Percentiles rank a stretch among this genome's conserved stretches.
Evolutionary conservation across 2,113 vertebrate genomes (phyloP).

Genomic region (Hiodon alosoides): DNA sequence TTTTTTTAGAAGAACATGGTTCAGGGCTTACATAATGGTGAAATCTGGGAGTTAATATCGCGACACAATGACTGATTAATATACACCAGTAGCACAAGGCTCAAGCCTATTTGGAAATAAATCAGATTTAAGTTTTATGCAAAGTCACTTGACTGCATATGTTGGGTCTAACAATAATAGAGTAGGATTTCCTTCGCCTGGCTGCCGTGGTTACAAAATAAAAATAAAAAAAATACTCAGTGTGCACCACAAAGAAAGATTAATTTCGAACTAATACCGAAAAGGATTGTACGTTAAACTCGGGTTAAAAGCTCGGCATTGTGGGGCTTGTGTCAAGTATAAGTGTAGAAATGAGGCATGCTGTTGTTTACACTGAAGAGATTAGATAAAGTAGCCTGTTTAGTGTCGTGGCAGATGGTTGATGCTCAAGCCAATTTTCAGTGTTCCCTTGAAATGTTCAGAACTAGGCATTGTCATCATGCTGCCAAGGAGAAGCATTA

Average conservation of each 20-base stretch:
- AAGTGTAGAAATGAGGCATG: conserved; percentile 61
- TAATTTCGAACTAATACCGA: conserved; percentile 29
- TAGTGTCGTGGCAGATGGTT: conserved; percentile 79
- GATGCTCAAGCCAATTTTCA: conserved; percentile 35
- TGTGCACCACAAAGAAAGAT: conserved; percentile 37
- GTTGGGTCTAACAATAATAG: conserved; percentile 47
- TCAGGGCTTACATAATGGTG: too few species aligned
- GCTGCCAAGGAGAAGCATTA: conserved; percentile 59
- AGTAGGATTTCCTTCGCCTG: too few species aligned
- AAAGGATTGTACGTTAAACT: conserved; percentile 31
- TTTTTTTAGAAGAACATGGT: too few species aligned
- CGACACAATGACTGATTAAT: conserved; percentile 43
- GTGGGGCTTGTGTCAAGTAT: conserved; percentile 60
- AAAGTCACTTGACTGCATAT: conserved; percentile 59
- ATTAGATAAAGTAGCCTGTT: conserved; percentile 86
- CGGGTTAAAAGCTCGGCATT: conserved; percentile 40
- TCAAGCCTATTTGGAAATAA: conserved; percentile 64
- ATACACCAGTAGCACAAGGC: conserved; percentile 48
- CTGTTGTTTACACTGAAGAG: conserved; percentile 74
- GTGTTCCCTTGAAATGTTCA: conserved; percentile 22
- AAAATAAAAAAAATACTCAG: conserved; percentile 45
- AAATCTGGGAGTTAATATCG: background rate
- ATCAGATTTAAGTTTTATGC: conserved; percentile 65
- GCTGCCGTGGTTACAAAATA: background rate
- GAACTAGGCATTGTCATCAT: conserved; percentile 66